Evolutionary conservation across 2,888 invertebrate genomes (phyloP).

Genomic region (Patella pellucida): DNA sequence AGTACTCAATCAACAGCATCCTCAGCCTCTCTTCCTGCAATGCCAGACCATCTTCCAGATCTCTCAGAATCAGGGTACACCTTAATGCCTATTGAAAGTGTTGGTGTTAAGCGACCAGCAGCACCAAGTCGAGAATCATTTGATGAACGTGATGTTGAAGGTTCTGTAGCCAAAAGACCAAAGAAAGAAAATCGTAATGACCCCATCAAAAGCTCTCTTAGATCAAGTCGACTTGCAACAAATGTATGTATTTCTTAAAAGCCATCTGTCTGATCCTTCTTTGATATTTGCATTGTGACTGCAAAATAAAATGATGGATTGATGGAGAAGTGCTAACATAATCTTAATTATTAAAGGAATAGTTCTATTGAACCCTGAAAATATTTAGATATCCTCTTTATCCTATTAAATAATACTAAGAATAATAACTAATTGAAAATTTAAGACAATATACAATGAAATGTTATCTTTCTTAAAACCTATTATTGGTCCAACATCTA

Average conservation of each 20-base stretch:
- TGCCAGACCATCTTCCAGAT: slow-evolving; percentile 55
- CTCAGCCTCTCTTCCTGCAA: slow-evolving; percentile 49
- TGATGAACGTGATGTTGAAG: slow-evolving; percentile 21
- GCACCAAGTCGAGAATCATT: slow-evolving; percentile 27
- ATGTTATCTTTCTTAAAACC: too few relatives aligned
- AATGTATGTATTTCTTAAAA: too few relatives aligned
- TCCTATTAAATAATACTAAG: too few relatives aligned
- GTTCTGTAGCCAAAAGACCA: slow-evolving; percentile 34
- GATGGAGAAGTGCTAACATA: too few relatives aligned
- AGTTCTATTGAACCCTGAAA: too few relatives aligned
- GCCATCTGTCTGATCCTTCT: too few relatives aligned
- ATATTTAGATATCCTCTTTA: too few relatives aligned
- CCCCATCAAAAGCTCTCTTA: slow-evolving; percentile 52
- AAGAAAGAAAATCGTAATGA: slow-evolving; percentile 42
- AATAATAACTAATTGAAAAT: too few relatives aligned
- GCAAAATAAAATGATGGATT: neutral
- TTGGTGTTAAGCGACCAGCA: slow-evolving; percentile 41
- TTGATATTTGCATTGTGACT: too few relatives aligned
- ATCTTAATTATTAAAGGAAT: too few relatives aligned
- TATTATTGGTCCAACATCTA: too few relatives aligned
- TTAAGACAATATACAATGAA: too few relatives aligned
- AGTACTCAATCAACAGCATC: slow-evolving; percentile 57
- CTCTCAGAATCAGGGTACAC: slow-evolving; percentile 42
- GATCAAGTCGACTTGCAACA: slow-evolving; percentile 39
- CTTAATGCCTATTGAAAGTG: slow-evolving; percentile 46